Evolutionary conservation across 2,113 vertebrate species (phyloP).

Genomic region (Anser brachyrhynchus): DNA sequence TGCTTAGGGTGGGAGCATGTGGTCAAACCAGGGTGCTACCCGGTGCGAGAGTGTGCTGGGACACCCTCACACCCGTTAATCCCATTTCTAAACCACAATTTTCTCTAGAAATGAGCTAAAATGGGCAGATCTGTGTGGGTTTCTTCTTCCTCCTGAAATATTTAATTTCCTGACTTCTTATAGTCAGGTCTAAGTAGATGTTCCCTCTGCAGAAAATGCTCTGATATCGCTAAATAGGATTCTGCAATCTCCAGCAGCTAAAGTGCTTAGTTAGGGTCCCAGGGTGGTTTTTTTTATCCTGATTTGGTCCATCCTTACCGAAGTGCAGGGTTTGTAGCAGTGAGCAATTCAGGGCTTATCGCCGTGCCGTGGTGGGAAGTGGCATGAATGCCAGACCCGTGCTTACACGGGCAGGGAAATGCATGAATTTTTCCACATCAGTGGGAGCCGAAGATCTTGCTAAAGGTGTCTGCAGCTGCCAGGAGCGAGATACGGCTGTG

Average conservation of each 20-base stretch:
- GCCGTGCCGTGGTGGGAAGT: neutral
- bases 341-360: conserved; percentile 28
- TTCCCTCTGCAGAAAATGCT: conserved; percentile 5
- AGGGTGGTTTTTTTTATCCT: neutral
- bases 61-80: neutral
- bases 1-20: neutral
- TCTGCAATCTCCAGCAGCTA: conserved; percentile 44
- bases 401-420: conserved; percentile 15
- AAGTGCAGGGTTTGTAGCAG: neutral
- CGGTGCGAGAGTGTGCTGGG: fast-evolving
- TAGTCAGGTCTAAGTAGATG: neutral
- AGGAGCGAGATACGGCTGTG: conserved; percentile 1
- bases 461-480: conserved; percentile 57
- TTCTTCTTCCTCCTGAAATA: neutral
- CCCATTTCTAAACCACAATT: neutral
- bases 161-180: neutral
- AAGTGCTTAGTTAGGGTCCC: conserved; percentile 25
- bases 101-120: neutral
- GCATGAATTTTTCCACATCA: conserved; percentile 70
- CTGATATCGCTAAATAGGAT: conserved; percentile 47
- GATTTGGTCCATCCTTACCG: neutral
- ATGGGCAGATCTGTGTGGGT: neutral
- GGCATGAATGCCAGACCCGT: neutral
- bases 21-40: neutral
- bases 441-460: conserved; percentile 36